A percentile compares a stretch with the other conserved stretches of the same genome.
phyloP scores from a whole-genome alignment of 2,888 invertebrate species.

The Lasioglossum zephyrum region DNA sequence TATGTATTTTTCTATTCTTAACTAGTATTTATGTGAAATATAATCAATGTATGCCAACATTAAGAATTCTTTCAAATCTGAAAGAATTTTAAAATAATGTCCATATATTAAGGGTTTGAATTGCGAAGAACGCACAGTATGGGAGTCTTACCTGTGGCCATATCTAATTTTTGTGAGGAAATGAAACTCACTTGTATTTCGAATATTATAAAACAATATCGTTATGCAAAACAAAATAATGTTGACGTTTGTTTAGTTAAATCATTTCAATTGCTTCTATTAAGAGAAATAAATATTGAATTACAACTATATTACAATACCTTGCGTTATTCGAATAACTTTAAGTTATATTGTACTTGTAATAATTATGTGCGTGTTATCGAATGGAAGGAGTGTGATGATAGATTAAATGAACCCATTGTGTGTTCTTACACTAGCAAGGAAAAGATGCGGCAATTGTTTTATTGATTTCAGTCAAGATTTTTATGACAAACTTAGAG shows the following conservation, averaged over 20 bases:
- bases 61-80: not conserved
- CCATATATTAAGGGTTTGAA: not conserved
- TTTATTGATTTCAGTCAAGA: not conserved
- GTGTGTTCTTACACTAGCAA: not conserved
- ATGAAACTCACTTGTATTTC: constrained; percentile 50
- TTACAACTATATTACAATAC: constrained; percentile 20
- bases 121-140: not conserved
- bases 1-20: not conserved
- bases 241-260: constrained; percentile 24
- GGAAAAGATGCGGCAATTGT: not conserved
- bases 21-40: not conserved
- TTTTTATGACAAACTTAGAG: not conserved
- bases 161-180: constrained; percentile 22
- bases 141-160: not conserved
- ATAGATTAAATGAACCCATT: not conserved
- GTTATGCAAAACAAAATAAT: constrained; percentile 31
- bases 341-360: not conserved
- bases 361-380: not conserved
- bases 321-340: not conserved
- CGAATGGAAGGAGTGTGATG: not conserved
- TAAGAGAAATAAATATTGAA: constrained; percentile 19
- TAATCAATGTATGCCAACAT: not conserved
- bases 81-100: not conserved
- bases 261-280: constrained; percentile 13
- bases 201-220: constrained; percentile 48